Conservation (phyloP, 2,888 invertebrate genomes). For the Pantelozetes paolii region DNA sequence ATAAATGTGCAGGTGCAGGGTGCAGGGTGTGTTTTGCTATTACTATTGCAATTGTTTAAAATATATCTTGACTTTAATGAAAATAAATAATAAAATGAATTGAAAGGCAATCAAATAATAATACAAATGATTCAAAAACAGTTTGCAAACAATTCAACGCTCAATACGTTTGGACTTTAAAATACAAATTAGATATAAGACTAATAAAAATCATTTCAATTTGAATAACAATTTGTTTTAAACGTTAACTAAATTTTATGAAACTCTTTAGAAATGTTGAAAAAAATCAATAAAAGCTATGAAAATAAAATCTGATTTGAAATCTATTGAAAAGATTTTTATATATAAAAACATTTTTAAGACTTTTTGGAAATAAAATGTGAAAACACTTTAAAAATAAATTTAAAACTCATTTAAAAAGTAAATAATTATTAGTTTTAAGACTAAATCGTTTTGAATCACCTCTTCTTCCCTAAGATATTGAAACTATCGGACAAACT, state of each 20-base stretch:
- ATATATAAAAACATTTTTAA: too few relatives aligned
- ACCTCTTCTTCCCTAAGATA: constrained; percentile 30
- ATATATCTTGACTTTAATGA: constrained; percentile 13
- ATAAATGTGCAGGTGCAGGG: too few relatives aligned
- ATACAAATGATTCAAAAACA: neutral
- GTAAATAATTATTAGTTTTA: neutral
- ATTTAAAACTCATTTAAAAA: neutral
- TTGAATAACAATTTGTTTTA: too few relatives aligned
- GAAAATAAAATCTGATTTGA: too few relatives aligned
- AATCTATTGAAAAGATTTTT: too few relatives aligned
- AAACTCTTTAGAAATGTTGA: too few relatives aligned
- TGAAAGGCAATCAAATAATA: neutral
- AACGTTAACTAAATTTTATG: too few relatives aligned
- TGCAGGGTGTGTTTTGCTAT: too few relatives aligned
- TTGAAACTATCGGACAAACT: constrained; percentile 11
- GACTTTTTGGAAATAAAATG: neutral
- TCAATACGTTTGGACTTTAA: too few relatives aligned
- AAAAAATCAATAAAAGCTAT: too few relatives aligned
- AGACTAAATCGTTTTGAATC: neutral
- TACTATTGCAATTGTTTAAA: neutral
- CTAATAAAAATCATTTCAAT: too few relatives aligned
- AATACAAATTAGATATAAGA: too few relatives aligned
- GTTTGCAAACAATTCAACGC: neutral
- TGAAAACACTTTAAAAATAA: neutral
- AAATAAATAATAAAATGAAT: constrained; percentile 10